phyloP scores from a whole-genome alignment of 1,140 invertebrate species.

The Mya arenaria region DNA sequence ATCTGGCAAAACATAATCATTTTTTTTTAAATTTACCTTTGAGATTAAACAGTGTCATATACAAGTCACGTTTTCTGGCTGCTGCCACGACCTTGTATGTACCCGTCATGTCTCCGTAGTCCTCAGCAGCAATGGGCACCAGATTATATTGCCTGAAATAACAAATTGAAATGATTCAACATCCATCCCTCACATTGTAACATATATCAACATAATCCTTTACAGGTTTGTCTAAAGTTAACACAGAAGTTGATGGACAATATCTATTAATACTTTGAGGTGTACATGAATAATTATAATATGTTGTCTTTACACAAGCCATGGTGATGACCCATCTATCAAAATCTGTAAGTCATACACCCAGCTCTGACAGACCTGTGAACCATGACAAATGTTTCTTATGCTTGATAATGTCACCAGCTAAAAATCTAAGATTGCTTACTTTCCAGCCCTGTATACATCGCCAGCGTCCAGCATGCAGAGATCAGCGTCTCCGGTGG shows the following conservation, averaged over 20 bases:
- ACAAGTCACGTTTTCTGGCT: slow-evolving; percentile 75
- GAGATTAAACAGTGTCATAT: slow-evolving; percentile 79
- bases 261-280: no score
- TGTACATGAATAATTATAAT: no score
- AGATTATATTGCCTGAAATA: slow-evolving; percentile 76
- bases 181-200: not conserved
- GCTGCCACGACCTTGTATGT: slow-evolving; percentile 80
- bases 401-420: no score
- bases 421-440: no score
- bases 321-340: no score
- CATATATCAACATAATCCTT: not conserved
- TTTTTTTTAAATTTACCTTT: no score
- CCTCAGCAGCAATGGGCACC: slow-evolving; percentile 79
- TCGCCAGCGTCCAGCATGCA: slow-evolving; percentile 81
- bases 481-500: slow-evolving; percentile 86
- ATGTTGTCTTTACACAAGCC: no score
- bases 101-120: slow-evolving; percentile 79
- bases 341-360: no score
- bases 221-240: not conserved
- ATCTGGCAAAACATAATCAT: no score
- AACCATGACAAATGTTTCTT: no score
- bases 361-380: no score
- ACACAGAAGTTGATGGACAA: no score
- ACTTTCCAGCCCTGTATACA: slow-evolving; percentile 79
- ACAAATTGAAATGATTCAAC: not conserved